Conservation (phyloP, 1,140 invertebrate species). For the Habropoda laboriosa region DNA sequence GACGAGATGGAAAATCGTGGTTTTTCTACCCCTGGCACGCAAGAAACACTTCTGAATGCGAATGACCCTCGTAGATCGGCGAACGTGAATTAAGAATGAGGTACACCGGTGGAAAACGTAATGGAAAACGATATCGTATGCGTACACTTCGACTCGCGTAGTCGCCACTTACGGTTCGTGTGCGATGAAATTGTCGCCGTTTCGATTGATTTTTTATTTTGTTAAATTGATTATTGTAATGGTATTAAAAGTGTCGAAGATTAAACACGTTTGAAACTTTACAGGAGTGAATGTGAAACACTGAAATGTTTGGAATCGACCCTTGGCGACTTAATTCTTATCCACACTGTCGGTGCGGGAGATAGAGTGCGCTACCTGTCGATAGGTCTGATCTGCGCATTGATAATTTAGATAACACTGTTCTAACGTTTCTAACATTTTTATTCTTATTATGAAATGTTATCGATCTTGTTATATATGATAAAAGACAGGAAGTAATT, state of each 20-base stretch:
- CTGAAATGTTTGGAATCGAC: conserved; percentile 17
- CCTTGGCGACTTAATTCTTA: conserved; percentile 18
- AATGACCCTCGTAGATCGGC: not conserved
- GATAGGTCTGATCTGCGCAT: not conserved
- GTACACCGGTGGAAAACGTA: not conserved
- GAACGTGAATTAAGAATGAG: not conserved
- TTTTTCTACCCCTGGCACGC: no score
- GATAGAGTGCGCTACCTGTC: conserved; percentile 1
- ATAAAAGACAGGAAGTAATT: not conserved
- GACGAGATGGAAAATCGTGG: not conserved
- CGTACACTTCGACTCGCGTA: conserved; percentile 5
- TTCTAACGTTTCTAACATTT: not conserved
- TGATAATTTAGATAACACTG: conserved; percentile 9
- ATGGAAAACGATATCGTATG: not conserved
- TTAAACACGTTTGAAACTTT: not conserved
- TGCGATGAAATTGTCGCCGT: not conserved
- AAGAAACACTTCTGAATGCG: not conserved
- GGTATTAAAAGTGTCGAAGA: not conserved
- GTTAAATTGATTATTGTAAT: not conserved
- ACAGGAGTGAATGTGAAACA: not conserved
- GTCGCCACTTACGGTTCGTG: not conserved
- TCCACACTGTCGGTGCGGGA: not conserved
- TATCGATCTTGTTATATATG: no score
- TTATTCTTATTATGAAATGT: not conserved
- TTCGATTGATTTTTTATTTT: not conserved